These are phyloP conservation scores for Drosophila sproati DNA, from an alignment of 1,140 invertebrate species.

Conservation along the genomic window DNA sequence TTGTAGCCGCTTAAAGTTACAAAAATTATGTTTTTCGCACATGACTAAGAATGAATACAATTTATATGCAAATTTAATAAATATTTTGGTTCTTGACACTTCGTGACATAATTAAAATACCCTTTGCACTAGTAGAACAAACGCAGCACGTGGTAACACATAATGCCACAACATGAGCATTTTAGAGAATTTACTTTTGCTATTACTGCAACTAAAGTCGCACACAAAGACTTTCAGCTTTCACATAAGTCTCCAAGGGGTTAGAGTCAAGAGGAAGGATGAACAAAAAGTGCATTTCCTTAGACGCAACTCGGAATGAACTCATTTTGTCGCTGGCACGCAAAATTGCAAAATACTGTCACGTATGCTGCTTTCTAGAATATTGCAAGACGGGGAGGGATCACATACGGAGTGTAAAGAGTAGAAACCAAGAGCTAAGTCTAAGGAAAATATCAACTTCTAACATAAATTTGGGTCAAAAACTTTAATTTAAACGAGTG, in stretches of 20 bases:
- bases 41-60: neutral
- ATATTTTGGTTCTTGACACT: conserved; percentile 1
- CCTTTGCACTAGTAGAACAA: conserved; percentile 17
- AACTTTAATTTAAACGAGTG: conserved; percentile 82
- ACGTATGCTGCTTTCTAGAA: conserved; percentile 82
- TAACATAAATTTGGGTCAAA: conserved; percentile 81
- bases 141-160: conserved; percentile 44
- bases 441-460: conserved; percentile 73
- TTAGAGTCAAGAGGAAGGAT: neutral
- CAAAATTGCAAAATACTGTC: conserved; percentile 78
- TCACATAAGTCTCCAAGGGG: conserved; percentile 23
- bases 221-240: conserved; percentile 37
- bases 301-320: conserved; percentile 55
- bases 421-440: conserved; percentile 33
- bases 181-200: conserved; percentile 47
- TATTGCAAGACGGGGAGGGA: conserved; percentile 42
- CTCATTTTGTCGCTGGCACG: conserved; percentile 58
- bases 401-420: conserved; percentile 1
- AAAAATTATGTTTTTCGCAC: neutral
- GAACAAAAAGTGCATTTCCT: conserved; percentile 49
- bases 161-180: conserved; percentile 19
- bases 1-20: neutral
- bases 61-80: neutral
- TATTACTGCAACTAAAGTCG: conserved; percentile 49
- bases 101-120: conserved; percentile 1